These are phyloP conservation scores for Lophura nycthemera DNA, from an alignment of 2,113 vertebrate genomes.

Conservation along the genomic window DNA sequence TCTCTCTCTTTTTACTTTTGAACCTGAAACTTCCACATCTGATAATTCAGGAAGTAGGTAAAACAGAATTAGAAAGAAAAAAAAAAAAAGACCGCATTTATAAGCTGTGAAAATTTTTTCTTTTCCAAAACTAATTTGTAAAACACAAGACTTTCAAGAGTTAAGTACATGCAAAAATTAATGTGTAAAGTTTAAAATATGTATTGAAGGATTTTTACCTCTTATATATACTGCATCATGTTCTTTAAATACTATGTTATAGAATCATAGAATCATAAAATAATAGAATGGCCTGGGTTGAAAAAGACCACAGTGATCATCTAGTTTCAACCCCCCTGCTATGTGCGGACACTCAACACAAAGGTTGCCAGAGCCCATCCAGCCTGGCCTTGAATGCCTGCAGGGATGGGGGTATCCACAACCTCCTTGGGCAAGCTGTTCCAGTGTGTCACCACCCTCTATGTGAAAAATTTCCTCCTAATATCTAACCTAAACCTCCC, in stretches of 20 bases:
- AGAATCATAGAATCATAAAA: too few relatives aligned
- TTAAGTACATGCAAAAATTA: neutral
- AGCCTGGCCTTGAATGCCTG: too few relatives aligned
- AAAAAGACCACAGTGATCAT: too few relatives aligned
- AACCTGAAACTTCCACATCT: neutral
- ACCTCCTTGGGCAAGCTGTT: too few relatives aligned
- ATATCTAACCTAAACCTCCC: too few relatives aligned
- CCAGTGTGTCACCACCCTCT: too few relatives aligned
- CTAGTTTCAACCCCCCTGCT: too few relatives aligned
- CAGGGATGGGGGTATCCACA: too few relatives aligned
- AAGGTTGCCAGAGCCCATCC: too few relatives aligned
- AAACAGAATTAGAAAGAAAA: neutral
- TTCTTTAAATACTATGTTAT: neutral
- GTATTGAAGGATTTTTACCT: neutral
- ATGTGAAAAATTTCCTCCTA: too few relatives aligned
- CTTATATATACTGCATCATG: neutral
- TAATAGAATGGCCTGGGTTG: too few relatives aligned
- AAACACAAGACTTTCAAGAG: neutral
- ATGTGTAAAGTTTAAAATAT: neutral
- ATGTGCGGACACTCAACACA: too few relatives aligned
- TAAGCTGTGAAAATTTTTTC: neutral
- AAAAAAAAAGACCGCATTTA: fast-evolving
- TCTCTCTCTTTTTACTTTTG: neutral
- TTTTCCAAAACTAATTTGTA: neutral
- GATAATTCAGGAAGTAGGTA: neutral